Conservation (phyloP, 2,797 vertebrate genomes). For the Onychomys leucogaster region DNA sequence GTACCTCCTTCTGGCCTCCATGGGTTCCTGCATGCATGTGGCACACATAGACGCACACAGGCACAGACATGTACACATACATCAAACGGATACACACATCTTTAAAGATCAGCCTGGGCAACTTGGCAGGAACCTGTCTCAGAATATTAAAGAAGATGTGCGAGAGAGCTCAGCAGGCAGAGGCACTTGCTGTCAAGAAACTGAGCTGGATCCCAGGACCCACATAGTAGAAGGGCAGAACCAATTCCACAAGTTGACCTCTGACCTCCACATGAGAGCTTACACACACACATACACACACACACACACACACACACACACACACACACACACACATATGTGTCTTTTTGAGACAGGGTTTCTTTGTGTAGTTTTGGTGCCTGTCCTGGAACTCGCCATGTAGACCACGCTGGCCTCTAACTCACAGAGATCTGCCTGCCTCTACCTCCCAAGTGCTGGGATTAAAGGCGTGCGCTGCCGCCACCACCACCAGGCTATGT, state of each 20-base stretch:
- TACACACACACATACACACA: not conserved
- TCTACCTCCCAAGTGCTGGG: no score
- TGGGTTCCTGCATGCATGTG: no score
- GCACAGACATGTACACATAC: not conserved
- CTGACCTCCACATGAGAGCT: not conserved
- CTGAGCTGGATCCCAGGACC: not conserved
- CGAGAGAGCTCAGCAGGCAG: no score
- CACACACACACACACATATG: not conserved
- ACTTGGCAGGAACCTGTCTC: not conserved
- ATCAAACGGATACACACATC: not conserved
- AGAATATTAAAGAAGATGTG: not conserved
- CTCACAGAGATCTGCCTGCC: no score
- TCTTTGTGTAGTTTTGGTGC: no score
- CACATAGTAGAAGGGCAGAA: not conserved
- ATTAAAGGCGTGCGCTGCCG: no score
- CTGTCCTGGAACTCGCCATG: no score
- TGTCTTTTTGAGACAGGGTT: no score
- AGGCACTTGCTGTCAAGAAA: not conserved
- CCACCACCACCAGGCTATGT: no score
- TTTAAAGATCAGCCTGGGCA: not conserved
- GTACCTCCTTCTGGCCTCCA: not conserved
- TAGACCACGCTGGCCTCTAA: no score
- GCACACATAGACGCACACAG: not conserved
- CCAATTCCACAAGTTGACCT: not conserved
- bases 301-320: no score